phyloP scores from a whole-genome alignment of 1,140 invertebrate genomes.

The Pectinophora gossypiella region DNA sequence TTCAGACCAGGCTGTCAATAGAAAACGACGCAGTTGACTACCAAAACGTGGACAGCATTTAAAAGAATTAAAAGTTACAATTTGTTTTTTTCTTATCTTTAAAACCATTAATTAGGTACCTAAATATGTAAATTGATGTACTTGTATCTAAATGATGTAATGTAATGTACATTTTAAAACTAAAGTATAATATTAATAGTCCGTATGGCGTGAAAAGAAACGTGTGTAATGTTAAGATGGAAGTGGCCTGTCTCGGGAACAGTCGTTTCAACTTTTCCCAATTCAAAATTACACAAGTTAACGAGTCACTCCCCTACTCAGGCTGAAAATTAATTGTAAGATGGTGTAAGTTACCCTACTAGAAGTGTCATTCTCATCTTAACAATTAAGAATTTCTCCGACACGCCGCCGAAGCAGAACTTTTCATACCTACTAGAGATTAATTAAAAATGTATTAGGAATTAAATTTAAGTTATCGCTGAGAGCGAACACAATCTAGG shows the following conservation, averaged over 20 bases:
- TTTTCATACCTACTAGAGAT: constrained; percentile 26
- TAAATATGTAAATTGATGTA: too few relatives aligned
- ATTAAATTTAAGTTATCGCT: background rate
- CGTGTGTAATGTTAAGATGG: background rate
- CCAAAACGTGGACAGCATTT: too few relatives aligned
- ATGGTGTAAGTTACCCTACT: constrained; percentile 1
- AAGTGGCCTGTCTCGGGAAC: background rate
- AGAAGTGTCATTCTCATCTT: constrained; percentile 12
- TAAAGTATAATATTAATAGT: too few relatives aligned
- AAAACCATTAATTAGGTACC: too few relatives aligned
- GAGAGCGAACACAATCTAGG: too few relatives aligned
- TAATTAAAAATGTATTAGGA: constrained; percentile 37
- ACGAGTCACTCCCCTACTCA: background rate
- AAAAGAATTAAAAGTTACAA: too few relatives aligned
- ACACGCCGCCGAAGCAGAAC: constrained; percentile 21
- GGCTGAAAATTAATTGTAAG: constrained; percentile 4
- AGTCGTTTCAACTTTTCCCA: background rate
- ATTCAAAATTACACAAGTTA: constrained; percentile 1
- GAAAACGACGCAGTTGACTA: background rate
- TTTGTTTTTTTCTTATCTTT: too few relatives aligned
- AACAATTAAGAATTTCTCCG: constrained; percentile 23
- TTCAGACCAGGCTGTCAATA: background rate
- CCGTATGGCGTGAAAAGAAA: background rate
- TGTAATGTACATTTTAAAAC: too few relatives aligned
- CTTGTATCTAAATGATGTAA: too few relatives aligned